A percentile compares a stretch with the other conserved stretches of the same genome.
phyloP scores from a whole-genome alignment of 2,113 vertebrate genomes.

The Gambusia affinis region DNA sequence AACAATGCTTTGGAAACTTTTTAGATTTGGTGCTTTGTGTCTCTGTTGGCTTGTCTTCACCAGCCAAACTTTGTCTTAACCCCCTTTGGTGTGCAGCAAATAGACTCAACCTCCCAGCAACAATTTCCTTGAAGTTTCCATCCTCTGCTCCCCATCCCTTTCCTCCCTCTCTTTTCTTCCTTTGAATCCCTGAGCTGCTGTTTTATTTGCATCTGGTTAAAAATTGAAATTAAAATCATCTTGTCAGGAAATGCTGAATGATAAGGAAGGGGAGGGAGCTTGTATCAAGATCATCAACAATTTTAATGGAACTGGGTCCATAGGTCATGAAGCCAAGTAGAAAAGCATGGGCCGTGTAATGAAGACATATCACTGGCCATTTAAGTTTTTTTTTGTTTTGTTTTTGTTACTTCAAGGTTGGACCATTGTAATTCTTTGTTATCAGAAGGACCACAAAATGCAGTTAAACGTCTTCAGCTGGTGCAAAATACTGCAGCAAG shows the following conservation, averaged over 20 bases:
- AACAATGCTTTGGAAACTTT: slow-evolving; percentile 81
- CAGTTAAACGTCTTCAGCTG: no score
- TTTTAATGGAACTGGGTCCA: slow-evolving; percentile 64
- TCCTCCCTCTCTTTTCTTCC: slow-evolving; percentile 54
- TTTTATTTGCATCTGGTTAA: slow-evolving; percentile 80
- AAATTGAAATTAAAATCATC: slow-evolving; percentile 62
- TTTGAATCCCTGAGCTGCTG: slow-evolving; percentile 77
- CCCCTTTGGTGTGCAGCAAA: slow-evolving; percentile 78
- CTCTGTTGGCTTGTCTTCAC: slow-evolving; percentile 79
- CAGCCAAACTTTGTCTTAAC: slow-evolving; percentile 81
- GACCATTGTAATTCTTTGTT: not conserved
- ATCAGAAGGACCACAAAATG: not conserved
- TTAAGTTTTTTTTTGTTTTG: not conserved
- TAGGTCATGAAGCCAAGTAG: slow-evolving; percentile 69
- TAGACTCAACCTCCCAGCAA: slow-evolving; percentile 73
- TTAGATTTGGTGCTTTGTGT: slow-evolving; percentile 76
- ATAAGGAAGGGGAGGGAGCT: slow-evolving; percentile 68
- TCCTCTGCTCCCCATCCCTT: slow-evolving; percentile 60
- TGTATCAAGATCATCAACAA: no score
- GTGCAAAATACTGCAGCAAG: not conserved
- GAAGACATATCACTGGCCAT: slow-evolving; percentile 50
- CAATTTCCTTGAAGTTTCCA: slow-evolving; percentile 77
- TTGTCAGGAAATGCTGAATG: slow-evolving; percentile 64
- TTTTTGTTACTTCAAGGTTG: not conserved
- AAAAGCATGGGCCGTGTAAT: slow-evolving; percentile 68